Evolutionary conservation across 2,888 invertebrate genomes (phyloP), one percentile per base, ranked within the genome.

Genomic region (Onchidella celtica): DNA sequence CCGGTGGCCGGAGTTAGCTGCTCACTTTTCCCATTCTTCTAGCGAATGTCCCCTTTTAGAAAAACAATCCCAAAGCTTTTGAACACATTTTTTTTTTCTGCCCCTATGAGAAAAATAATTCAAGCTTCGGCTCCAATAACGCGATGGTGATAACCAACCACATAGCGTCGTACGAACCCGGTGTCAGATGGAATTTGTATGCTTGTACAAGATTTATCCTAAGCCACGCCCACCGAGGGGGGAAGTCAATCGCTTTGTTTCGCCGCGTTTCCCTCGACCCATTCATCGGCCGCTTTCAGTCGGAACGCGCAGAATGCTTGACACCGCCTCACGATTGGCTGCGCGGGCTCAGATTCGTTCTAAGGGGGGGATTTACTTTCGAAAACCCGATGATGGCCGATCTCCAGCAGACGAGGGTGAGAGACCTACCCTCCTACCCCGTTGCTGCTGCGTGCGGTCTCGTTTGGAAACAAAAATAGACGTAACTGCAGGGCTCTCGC

Each of bases 221-320:
- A 77, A 68, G 77, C 68, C 57, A 21, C 77, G 77, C 77, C 77
- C 34, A 32, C 68, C 24, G 9, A 55, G 66, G 76, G 66, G 76
- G 77, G 66, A 68, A 77, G 68, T 68, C 68, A 77, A 68, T 55
- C 77, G 68, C 76, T 77, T 77, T 77, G 77, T 77, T 57, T 77
- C 77, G 47, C 55, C 55, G 66, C 66, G 66, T 4, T 47, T n/a
- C 55, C 47, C 32, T 34, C 32, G 47, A 21, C 55, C 68, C 27
- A 34, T 68, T 68, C 63, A 66, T 61, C 68, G 68, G n/a, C n/a
- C 3, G 68, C 34, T 57, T 68, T 34, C 24, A 36, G 77, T 38
- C 55, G 32, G 14, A 6, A 24, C 77, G 40, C 77, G 68, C n/a
- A 27, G 65, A 75, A 55, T 57, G 55, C 55, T 66, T 34, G 34